A percentile compares a stretch with the other conserved stretches of the same genome.
These are phyloP conservation scores for Heliconius eleuchia DNA, from an alignment of 1,140 invertebrate genomes.

Conservation along the genomic window DNA sequence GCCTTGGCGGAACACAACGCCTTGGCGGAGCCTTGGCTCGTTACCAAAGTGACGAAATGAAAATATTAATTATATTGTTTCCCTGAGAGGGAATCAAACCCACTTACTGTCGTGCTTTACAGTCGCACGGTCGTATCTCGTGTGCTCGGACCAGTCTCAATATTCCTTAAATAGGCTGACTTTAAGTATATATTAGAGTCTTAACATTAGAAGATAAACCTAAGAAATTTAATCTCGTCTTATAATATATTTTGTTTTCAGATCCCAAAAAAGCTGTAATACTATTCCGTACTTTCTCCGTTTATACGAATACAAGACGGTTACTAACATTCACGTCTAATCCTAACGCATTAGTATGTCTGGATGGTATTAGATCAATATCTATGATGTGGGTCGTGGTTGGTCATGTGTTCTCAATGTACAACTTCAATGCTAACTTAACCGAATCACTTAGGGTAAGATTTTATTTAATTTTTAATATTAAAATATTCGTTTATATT, in stretches of 20 bases:
- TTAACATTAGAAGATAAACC: too few relatives aligned
- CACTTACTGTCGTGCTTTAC: too few relatives aligned
- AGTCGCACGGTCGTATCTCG: too few relatives aligned
- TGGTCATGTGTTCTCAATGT: slow-evolving; percentile 79
- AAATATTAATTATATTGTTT: too few relatives aligned
- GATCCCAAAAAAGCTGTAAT: slow-evolving; percentile 40
- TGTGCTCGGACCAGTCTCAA: too few relatives aligned
- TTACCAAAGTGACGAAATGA: too few relatives aligned
- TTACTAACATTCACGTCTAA: slow-evolving; percentile 48
- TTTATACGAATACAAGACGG: slow-evolving; percentile 59
- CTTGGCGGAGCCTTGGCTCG: too few relatives aligned
- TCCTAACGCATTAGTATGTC: slow-evolving; percentile 62
- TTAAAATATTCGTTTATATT: background rate
- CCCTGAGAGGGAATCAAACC: too few relatives aligned
- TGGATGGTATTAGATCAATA: slow-evolving; percentile 83
- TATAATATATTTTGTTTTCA: slow-evolving; percentile 30
- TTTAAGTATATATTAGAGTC: too few relatives aligned
- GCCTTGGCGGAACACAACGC: too few relatives aligned
- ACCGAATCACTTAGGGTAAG: slow-evolving; percentile 18
- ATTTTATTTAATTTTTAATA: background rate
- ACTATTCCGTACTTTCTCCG: slow-evolving; percentile 51
- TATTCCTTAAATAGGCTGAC: too few relatives aligned
- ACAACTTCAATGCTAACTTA: slow-evolving; percentile 25
- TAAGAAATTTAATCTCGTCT: too few relatives aligned
- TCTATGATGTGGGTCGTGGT: slow-evolving; percentile 87